phyloP scores from a whole-genome alignment of 2,797 vertebrate species.

The Malacoraja senta region DNA sequence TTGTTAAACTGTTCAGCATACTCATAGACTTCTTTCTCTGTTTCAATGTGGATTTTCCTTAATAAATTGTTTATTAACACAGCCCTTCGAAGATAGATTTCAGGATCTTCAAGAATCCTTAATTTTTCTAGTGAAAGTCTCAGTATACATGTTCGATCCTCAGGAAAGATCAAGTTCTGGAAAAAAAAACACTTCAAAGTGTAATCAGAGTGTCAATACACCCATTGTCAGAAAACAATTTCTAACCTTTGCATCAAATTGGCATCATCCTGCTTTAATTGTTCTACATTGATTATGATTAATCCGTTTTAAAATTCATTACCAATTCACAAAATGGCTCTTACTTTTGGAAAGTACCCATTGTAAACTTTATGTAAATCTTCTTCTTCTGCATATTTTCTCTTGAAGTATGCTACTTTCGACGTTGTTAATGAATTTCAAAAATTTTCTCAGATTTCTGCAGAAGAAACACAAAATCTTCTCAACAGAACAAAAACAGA shows the following conservation, averaged over 20 bases:
- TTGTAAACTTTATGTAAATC: slow-evolving; percentile 84
- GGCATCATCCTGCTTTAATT: not conserved
- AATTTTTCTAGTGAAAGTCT: slow-evolving; percentile 94
- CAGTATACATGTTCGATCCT: slow-evolving; percentile 90
- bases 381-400: slow-evolving; percentile 99
- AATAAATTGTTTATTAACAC: slow-evolving; percentile 97
- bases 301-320: not conserved
- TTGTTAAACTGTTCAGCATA: slow-evolving; percentile 68
- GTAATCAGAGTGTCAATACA: not conserved
- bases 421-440: slow-evolving; percentile 81
- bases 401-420: slow-evolving; percentile 99
- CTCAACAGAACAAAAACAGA: not conserved
- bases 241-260: not conserved
- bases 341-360: slow-evolving; percentile 93
- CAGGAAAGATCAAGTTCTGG: slow-evolving; percentile 87
- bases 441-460: slow-evolving; percentile 52
- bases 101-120: slow-evolving; percentile 88
- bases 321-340: slow-evolving; percentile 30
- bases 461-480: not conserved
- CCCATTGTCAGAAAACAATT: not conserved
- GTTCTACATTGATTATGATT: not conserved
- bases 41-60: slow-evolving; percentile 75
- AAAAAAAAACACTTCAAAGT: not conserved
- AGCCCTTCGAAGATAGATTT: slow-evolving; percentile 84
- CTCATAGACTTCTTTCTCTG: slow-evolving; percentile 72